Percentiles rank a stretch among this genome's conserved stretches.
These are phyloP conservation scores for Hydropsyche betteni DNA, from an alignment of 2,888 invertebrate species.

Conservation along the genomic window DNA sequence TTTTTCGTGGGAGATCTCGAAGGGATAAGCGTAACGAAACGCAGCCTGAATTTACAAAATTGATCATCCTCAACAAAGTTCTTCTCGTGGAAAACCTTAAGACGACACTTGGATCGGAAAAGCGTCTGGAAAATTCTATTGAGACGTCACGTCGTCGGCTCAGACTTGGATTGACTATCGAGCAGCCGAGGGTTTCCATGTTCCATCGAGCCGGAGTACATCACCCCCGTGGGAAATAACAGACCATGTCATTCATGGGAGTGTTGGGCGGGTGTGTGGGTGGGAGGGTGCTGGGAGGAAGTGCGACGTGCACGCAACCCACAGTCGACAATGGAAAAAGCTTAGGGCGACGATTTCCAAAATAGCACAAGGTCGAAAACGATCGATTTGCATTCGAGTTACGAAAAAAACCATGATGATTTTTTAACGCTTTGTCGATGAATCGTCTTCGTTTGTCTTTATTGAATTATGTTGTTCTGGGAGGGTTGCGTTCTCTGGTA, in stretches of 20 bases:
- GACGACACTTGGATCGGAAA: too few species aligned
- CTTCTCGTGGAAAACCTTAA: too few species aligned
- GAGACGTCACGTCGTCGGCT: slow-evolving; percentile 20
- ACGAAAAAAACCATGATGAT: too few species aligned
- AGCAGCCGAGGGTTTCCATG: slow-evolving; percentile 24
- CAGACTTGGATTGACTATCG: slow-evolving; percentile 28
- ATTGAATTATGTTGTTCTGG: not conserved
- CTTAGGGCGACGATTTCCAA: not conserved
- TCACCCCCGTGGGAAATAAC: slow-evolving; percentile 49
- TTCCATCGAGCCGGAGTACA: slow-evolving; percentile 19
- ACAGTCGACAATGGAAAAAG: not conserved
- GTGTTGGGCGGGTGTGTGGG: not conserved
- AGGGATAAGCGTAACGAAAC: slow-evolving; percentile 21
- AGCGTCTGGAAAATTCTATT: not conserved
- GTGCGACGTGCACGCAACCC: not conserved
- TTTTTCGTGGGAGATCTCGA: not conserved
- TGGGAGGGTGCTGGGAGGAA: not conserved
- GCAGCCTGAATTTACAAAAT: too few species aligned
- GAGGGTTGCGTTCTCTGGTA: not conserved
- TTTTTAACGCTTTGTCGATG: not conserved
- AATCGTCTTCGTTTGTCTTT: slow-evolving; percentile 1
- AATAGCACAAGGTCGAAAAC: slow-evolving; percentile 7
- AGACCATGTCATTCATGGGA: slow-evolving; percentile 40
- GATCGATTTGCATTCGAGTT: not conserved
- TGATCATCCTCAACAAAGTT: too few species aligned